Evolutionary conservation across 2,113 vertebrate genomes (phyloP).

Genomic region (Myxocyprinus asiaticus): DNA sequence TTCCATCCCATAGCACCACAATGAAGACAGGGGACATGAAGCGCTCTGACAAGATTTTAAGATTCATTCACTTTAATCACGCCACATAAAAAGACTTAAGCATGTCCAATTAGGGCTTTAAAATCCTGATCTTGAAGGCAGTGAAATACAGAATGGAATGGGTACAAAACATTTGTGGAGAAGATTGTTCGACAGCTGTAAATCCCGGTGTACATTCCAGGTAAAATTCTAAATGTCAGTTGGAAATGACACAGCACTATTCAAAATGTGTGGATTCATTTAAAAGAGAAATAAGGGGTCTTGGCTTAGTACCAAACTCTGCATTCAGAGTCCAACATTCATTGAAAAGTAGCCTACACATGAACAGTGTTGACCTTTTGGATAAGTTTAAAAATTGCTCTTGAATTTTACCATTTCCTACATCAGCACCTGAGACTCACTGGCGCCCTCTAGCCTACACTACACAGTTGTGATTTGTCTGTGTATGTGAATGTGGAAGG

Average conservation of each 20-base stretch:
- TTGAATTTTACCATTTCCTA: not conserved
- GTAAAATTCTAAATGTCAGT: slow-evolving; percentile 9
- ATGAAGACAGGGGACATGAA: slow-evolving; percentile 21
- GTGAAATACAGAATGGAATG: slow-evolving; percentile 20
- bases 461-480: slow-evolving; percentile 10
- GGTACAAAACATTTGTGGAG: not conserved
- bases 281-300: not conserved
- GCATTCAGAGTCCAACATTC: not conserved
- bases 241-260: not conserved
- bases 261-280: not conserved
- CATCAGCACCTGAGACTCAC: slow-evolving; percentile 18
- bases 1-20: not conserved
- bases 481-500: not conserved
- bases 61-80: slow-evolving; percentile 17
- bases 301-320: not conserved
- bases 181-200: slow-evolving; percentile 29
- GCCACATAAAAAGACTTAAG: slow-evolving; percentile 36
- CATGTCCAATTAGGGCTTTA: slow-evolving; percentile 37
- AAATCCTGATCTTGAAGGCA: slow-evolving; percentile 19
- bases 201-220: slow-evolving; percentile 1
- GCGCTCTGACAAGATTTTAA: slow-evolving; percentile 31
- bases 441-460: slow-evolving; percentile 42
- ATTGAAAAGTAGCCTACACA: not conserved
- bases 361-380: not conserved
- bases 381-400: not conserved